Conservation (phyloP, 1,140 invertebrate genomes). For the Papilio polyxenes region DNA sequence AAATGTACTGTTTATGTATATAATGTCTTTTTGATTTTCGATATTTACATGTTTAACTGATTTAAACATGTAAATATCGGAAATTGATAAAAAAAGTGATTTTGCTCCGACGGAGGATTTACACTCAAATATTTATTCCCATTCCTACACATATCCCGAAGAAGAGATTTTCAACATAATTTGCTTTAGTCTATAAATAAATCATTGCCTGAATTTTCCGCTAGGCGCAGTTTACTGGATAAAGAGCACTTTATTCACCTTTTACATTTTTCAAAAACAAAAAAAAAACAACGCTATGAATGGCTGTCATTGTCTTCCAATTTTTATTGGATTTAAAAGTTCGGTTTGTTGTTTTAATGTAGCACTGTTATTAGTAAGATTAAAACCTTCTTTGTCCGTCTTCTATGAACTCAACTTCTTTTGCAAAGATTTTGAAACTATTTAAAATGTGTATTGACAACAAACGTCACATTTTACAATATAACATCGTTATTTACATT, state of each 20-base stretch:
- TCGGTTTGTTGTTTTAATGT: background rate
- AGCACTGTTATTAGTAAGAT: background rate
- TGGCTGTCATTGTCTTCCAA: background rate
- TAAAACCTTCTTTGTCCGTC: background rate
- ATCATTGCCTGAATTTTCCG: background rate
- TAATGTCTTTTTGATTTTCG: too few species aligned
- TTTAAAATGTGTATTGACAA: background rate
- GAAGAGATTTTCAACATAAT: background rate
- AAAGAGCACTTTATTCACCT: background rate
- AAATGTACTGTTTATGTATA: background rate
- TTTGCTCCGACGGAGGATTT: background rate
- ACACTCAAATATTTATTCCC: background rate
- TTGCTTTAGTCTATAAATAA: background rate
- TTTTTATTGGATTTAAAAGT: background rate
- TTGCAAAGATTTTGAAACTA: background rate
- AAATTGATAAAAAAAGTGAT: background rate
- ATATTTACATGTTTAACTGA: too few species aligned
- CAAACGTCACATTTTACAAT: conserved; percentile 20
- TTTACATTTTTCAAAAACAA: background rate
- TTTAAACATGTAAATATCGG: too few species aligned
- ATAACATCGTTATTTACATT: background rate
- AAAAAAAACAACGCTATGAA: background rate
- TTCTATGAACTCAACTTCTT: background rate
- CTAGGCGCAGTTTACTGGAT: background rate
- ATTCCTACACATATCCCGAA: background rate